These are phyloP conservation scores for Nebria brevicollis DNA, from an alignment of 2,888 invertebrate genomes.

Conservation along the genomic window DNA sequence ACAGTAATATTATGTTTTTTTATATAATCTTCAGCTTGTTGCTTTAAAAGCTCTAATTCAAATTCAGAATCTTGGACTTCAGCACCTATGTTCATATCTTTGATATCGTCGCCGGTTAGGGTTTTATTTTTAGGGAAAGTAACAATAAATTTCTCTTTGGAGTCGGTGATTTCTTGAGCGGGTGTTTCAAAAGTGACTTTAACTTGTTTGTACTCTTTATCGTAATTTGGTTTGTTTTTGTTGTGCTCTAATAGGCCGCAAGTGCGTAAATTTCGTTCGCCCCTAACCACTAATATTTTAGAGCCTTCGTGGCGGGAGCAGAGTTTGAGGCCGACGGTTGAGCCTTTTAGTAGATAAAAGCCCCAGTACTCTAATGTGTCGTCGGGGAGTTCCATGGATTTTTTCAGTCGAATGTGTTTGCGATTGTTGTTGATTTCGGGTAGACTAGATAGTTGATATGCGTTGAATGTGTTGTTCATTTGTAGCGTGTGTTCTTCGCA, in stretches of 20 bases:
- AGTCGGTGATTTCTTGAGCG: conserved; percentile 61
- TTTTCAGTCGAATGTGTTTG: conserved; percentile 81
- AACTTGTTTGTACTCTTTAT: conserved; percentile 66
- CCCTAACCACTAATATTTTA: conserved; percentile 82
- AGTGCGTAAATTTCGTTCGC: conserved; percentile 78
- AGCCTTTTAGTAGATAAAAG: conserved; percentile 82
- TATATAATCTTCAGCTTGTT: conserved; percentile 49
- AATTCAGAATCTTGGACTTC: conserved; percentile 53
- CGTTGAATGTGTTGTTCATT: conserved; percentile 76
- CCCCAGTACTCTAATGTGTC: conserved; percentile 91
- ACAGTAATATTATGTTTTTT: conserved; percentile 50
- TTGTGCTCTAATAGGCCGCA: conserved; percentile 81
- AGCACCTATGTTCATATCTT: conserved; percentile 49
- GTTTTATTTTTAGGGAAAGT: conserved; percentile 48
- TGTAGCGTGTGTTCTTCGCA: conserved; percentile 80
- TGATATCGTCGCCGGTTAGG: conserved; percentile 3
- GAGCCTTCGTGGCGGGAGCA: conserved; percentile 85
- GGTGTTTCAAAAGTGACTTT: conserved; percentile 70
- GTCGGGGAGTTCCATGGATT: conserved; percentile 84
- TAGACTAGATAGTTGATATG: conserved; percentile 61
- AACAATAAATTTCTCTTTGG: conserved; percentile 49
- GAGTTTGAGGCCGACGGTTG: conserved; percentile 79
- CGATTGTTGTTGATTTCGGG: conserved; percentile 73
- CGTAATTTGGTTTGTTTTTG: conserved; percentile 71
- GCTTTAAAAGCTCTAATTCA: conserved; percentile 3